Evolutionary conservation across 2,888 invertebrate species (phyloP).

Genomic region (Eupelmus urozonus): DNA sequence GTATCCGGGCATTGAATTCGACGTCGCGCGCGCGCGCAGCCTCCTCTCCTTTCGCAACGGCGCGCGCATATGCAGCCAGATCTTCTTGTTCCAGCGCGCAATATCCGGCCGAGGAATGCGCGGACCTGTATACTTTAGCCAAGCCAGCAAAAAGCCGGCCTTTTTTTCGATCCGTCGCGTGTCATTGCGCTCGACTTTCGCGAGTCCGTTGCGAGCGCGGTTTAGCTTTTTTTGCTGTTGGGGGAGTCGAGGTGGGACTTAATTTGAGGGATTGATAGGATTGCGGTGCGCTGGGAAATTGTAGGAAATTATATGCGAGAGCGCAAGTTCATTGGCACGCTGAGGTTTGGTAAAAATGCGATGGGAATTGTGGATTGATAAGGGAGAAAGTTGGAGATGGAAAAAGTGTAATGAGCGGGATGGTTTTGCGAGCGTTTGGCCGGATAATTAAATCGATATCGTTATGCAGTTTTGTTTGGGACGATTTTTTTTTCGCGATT

Average conservation of each 20-base stretch:
- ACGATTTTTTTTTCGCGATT: too few species aligned
- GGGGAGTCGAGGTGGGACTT: neutral
- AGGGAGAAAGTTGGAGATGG: too few species aligned
- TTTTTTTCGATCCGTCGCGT: neutral
- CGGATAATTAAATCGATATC: too few species aligned
- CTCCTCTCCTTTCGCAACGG: slow-evolving; percentile 31
- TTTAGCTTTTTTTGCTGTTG: neutral
- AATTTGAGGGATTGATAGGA: neutral
- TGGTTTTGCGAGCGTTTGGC: too few species aligned
- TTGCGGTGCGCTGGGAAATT: neutral
- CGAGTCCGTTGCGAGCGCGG: too few species aligned
- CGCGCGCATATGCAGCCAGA: neutral
- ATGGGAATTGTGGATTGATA: too few species aligned
- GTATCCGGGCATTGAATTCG: slow-evolving; percentile 73
- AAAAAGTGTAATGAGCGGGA: too few species aligned
- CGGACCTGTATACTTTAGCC: neutral
- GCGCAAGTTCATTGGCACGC: too few species aligned
- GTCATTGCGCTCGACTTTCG: neutral
- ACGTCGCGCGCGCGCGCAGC: slow-evolving; percentile 54
- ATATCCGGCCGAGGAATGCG: slow-evolving; percentile 41
- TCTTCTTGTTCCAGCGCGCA: slow-evolving; percentile 22
- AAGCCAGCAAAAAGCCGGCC: neutral
- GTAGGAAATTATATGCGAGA: too few species aligned
- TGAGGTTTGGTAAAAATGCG: too few species aligned
- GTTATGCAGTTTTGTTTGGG: too few species aligned